phyloP scores from a whole-genome alignment of 1,140 invertebrate species.

The Diorhabda sublineata region DNA sequence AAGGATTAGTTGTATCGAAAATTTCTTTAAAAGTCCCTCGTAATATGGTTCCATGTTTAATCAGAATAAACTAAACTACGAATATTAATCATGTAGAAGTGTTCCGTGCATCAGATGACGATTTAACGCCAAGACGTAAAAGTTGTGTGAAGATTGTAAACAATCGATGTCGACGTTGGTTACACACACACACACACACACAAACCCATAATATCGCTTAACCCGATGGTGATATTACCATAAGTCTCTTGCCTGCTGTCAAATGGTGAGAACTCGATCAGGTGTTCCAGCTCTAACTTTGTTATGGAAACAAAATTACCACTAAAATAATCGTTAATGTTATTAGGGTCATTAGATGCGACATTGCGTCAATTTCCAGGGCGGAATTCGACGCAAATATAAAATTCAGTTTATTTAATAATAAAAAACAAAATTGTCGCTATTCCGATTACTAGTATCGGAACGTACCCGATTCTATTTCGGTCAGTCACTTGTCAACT shows the following conservation, averaged over 20 bases:
- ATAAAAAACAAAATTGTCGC: too few relatives aligned
- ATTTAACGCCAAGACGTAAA: constrained; percentile 26
- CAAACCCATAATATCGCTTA: constrained; percentile 20
- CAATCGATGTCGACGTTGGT: constrained; percentile 12
- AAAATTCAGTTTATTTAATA: too few relatives aligned
- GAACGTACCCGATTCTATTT: too few relatives aligned
- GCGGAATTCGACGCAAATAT: background rate
- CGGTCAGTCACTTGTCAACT: too few relatives aligned
- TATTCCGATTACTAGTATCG: too few relatives aligned
- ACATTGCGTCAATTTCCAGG: constrained; percentile 11
- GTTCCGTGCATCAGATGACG: constrained; percentile 18
- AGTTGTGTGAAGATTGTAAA: constrained; percentile 34
- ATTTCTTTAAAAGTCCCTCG: too few relatives aligned
- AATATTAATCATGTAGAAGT: constrained; percentile 18
- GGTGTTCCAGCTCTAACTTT: constrained; percentile 37
- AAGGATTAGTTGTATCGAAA: too few relatives aligned
- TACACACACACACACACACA: too few relatives aligned
- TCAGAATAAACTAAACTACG: constrained; percentile 11
- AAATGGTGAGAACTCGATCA: constrained; percentile 35
- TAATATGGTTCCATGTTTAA: background rate
- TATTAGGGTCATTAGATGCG: constrained; percentile 37
- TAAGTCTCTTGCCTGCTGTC: constrained; percentile 16
- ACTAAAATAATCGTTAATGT: constrained; percentile 38
- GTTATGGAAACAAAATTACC: constrained; percentile 42
- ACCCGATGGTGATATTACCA: constrained; percentile 26